Percentiles rank a stretch among this genome's conserved stretches.
These are phyloP conservation scores for Iphiclides podalirius DNA, from an alignment of 2,888 invertebrate genomes.

Conservation along the genomic window DNA sequence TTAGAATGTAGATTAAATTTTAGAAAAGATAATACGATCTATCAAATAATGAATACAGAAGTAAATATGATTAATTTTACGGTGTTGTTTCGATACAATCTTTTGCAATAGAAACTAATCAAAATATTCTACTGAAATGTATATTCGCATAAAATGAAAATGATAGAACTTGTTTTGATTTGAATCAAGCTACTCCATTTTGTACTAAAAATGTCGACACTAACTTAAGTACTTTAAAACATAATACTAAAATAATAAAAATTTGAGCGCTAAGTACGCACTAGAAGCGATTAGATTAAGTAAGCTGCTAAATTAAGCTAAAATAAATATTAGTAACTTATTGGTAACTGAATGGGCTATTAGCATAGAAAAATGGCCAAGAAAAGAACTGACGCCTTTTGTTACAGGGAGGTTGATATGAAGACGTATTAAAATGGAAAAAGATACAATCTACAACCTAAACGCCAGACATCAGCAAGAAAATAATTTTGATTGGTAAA, in stretches of 20 bases:
- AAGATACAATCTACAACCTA: too few relatives aligned
- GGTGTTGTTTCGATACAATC: too few relatives aligned
- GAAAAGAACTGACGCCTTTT: too few relatives aligned
- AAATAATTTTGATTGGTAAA: too few relatives aligned
- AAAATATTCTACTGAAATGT: too few relatives aligned
- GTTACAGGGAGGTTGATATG: too few relatives aligned
- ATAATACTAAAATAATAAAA: slow-evolving; percentile 4
- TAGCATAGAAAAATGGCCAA: background rate
- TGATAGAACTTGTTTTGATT: too few relatives aligned
- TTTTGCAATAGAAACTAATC: background rate
- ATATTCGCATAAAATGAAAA: too few relatives aligned
- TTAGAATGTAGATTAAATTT: too few relatives aligned
- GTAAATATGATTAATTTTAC: background rate
- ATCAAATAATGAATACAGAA: background rate
- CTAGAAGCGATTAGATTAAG: slow-evolving; percentile 15
- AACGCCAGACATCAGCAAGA: too few relatives aligned
- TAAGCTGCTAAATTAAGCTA: background rate
- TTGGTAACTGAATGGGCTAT: background rate
- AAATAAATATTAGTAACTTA: slow-evolving; percentile 15
- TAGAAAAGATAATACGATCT: too few relatives aligned
- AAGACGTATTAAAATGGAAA: background rate
- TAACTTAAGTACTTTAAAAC: slow-evolving; percentile 16
- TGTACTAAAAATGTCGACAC: slow-evolving; percentile 6
- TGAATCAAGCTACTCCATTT: background rate
- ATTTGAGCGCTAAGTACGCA: slow-evolving; percentile 18